Evolutionary conservation across 2,113 vertebrate species (phyloP).

Genomic region (Corapipo altera): DNA sequence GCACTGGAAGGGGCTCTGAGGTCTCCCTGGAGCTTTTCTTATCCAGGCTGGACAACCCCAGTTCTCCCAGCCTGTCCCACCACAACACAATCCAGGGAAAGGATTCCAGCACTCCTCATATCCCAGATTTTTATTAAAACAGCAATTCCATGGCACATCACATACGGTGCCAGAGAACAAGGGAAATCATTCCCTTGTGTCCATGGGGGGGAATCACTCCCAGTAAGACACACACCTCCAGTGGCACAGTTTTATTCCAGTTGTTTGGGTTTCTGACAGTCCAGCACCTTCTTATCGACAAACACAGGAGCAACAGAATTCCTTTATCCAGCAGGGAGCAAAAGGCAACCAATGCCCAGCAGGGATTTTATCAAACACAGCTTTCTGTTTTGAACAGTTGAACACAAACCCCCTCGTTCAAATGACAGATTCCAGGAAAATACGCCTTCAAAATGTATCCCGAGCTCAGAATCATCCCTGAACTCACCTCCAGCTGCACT

Average conservation of each 20-base stretch:
- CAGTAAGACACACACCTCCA: not conserved
- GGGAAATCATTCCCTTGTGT: not conserved
- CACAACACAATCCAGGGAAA: fast-evolving
- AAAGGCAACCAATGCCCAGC: not conserved
- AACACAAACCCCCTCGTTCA: not conserved
- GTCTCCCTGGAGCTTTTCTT: not conserved
- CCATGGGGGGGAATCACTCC: not conserved
- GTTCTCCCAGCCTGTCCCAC: not conserved
- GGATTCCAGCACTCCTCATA: fast-evolving
- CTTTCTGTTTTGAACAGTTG: not conserved
- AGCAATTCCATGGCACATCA: not conserved
- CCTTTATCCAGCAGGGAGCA: not conserved
- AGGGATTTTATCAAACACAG: not conserved
- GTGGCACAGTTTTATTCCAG: not conserved
- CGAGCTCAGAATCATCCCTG: not conserved
- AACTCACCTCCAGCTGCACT: not conserved
- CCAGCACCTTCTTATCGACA: not conserved
- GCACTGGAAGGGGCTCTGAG: not conserved
- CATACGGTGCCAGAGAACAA: not conserved
- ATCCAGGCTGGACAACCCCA: not conserved
- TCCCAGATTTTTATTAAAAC: not conserved
- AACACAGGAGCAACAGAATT: not conserved
- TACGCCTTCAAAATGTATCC: not conserved
- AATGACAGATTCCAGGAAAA: not conserved
- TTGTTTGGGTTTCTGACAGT: not conserved